Conservation (phyloP, 1,140 invertebrate species). For the Nephotettix cincticeps region DNA sequence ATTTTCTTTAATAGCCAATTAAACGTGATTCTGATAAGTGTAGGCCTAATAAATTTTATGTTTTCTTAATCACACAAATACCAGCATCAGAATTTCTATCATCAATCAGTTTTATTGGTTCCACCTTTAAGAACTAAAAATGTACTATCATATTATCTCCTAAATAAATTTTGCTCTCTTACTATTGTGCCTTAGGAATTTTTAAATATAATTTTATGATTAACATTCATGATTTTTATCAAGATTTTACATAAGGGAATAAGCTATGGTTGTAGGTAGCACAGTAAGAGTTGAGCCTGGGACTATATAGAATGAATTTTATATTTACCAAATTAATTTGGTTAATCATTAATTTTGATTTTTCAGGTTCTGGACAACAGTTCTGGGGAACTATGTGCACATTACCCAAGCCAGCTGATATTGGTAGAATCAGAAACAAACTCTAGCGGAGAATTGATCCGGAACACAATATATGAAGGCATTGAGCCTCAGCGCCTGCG, state of each 20-base stretch:
- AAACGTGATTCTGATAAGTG: too few species aligned
- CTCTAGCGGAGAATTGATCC: conserved; percentile 32
- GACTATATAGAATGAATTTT: not conserved
- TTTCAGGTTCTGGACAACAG: conserved; percentile 60
- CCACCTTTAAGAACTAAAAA: too few species aligned
- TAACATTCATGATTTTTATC: not conserved
- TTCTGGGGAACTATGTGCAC: conserved; percentile 68
- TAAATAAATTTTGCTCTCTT: too few species aligned
- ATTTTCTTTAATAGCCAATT: too few species aligned
- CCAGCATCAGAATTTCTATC: too few species aligned
- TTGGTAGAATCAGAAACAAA: conserved; percentile 65
- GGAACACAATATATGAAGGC: conserved; percentile 20
- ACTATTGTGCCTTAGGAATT: too few species aligned
- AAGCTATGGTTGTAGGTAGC: not conserved
- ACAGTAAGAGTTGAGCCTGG: not conserved
- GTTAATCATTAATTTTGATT: conserved; percentile 26
- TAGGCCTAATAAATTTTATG: too few species aligned
- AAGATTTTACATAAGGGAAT: not conserved
- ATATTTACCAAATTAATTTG: not conserved
- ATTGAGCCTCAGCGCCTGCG: conserved; percentile 49
- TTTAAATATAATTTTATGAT: not conserved
- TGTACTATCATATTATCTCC: too few species aligned
- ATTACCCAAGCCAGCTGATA: conserved; percentile 72
- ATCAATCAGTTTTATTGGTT: too few species aligned
- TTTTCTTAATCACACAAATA: too few species aligned